These are phyloP conservation scores for Hippoglossus stenolepis DNA, from an alignment of 2,113 vertebrate species.

Conservation along the genomic window DNA sequence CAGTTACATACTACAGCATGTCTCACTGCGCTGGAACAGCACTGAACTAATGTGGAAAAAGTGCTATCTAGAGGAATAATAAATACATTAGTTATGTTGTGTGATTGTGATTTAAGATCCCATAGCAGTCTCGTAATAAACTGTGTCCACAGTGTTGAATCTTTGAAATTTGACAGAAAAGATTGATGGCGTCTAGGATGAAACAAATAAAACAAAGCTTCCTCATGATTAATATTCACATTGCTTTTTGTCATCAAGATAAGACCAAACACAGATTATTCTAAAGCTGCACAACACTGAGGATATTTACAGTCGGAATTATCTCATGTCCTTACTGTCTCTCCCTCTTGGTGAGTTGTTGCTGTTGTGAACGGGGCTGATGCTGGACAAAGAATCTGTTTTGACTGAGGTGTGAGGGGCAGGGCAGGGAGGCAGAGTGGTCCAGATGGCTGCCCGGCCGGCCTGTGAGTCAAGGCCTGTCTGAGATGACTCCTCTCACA, in stretches of 20 bases:
- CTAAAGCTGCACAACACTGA: not conserved
- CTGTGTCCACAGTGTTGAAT: constrained; percentile 13
- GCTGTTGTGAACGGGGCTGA: constrained; percentile 15
- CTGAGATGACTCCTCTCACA: constrained; percentile 65
- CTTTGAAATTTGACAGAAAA: constrained; percentile 33
- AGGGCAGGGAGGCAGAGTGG: constrained; percentile 15
- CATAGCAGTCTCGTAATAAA: constrained; percentile 6
- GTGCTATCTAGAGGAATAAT: not conserved
- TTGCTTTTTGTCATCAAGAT: not conserved
- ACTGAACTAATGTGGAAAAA: not conserved
- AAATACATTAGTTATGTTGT: not conserved
- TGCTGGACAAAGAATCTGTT: constrained; percentile 39
- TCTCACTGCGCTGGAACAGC: not conserved
- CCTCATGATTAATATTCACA: constrained; percentile 27
- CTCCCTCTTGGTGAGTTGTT: not conserved
- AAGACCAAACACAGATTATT: constrained; percentile 7
- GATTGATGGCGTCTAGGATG: constrained; percentile 37
- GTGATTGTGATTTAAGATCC: constrained; percentile 16
- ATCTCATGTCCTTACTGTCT: not conserved
- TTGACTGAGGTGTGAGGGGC: constrained; percentile 56
- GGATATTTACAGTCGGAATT: not conserved
- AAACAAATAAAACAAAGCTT: constrained; percentile 28
- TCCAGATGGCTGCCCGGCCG: constrained; percentile 34
- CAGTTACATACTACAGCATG: not conserved
- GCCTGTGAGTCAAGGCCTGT: constrained; percentile 70